These are phyloP conservation scores for Meloe dianella DNA, from an alignment of 2,888 invertebrate genomes.

Conservation along the genomic window DNA sequence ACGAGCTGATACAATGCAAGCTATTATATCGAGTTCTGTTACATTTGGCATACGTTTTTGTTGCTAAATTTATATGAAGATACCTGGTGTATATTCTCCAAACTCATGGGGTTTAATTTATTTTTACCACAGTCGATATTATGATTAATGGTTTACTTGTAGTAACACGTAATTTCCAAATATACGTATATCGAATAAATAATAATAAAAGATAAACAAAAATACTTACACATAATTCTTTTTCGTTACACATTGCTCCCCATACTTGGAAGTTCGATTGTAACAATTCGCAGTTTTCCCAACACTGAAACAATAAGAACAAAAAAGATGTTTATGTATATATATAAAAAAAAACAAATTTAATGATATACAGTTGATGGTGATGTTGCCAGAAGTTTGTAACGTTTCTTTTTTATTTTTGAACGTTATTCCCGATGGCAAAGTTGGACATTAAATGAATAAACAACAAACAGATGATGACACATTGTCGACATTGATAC, in stretches of 20 bases:
- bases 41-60: too few relatives aligned
- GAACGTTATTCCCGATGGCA: constrained; percentile 27
- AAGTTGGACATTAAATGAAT: constrained; percentile 46
- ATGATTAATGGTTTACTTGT: too few relatives aligned
- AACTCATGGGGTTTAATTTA: too few relatives aligned
- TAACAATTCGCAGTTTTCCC: constrained; percentile 77
- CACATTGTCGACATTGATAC: constrained; percentile 24
- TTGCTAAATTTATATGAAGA: not conserved
- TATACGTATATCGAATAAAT: too few relatives aligned
- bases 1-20: constrained; percentile 39
- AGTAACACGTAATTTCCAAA: too few relatives aligned
- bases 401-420: too few relatives aligned
- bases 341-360: constrained; percentile 29
- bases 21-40: constrained; percentile 38
- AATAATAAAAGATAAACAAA: too few relatives aligned
- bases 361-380: constrained; percentile 17
- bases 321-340: constrained; percentile 53
- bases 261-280: constrained; percentile 76
- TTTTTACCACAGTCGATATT: too few relatives aligned
- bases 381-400: constrained; percentile 17
- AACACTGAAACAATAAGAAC: constrained; percentile 77
- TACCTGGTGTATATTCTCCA: too few relatives aligned
- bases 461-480: constrained; percentile 48
- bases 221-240: constrained; percentile 74
- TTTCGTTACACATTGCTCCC: constrained; percentile 74